These are phyloP conservation scores for Heliconius aoede DNA, from an alignment of 2,888 invertebrate genomes.

Conservation along the genomic window DNA sequence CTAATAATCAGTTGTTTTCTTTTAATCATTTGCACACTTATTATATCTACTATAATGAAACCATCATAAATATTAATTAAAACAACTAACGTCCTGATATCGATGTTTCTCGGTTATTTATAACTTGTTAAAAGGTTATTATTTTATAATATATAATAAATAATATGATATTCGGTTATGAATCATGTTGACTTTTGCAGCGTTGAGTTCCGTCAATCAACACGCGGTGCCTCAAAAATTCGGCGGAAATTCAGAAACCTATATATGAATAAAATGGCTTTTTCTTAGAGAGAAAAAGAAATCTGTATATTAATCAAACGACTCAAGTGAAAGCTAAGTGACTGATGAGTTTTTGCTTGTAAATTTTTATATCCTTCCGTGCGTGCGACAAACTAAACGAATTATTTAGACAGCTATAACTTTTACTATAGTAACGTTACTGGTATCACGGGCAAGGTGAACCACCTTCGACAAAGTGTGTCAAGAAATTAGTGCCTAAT, in stretches of 20 bases:
- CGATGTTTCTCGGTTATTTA: slow-evolving; percentile 8
- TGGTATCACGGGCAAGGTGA: slow-evolving; percentile 76
- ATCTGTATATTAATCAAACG: too few relatives aligned
- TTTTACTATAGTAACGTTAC: slow-evolving; percentile 62
- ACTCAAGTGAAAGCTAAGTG: not conserved
- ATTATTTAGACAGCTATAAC: slow-evolving; percentile 33
- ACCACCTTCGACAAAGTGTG: slow-evolving; percentile 74
- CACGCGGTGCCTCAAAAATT: too few relatives aligned
- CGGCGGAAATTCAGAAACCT: too few relatives aligned
- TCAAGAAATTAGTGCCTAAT: slow-evolving; percentile 81
- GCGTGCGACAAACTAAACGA: slow-evolving; percentile 21
- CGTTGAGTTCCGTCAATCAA: too few relatives aligned
- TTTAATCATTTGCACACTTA: slow-evolving; percentile 68
- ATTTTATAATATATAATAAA: slow-evolving; percentile 2
- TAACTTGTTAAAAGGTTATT: not conserved
- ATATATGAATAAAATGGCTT: not conserved
- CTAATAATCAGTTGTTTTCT: slow-evolving; percentile 61
- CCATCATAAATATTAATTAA: slow-evolving; percentile 45
- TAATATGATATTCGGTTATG: not conserved
- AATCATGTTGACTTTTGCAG: too few relatives aligned
- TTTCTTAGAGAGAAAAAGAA: not conserved
- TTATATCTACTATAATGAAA: slow-evolving; percentile 59
- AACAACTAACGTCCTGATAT: slow-evolving; percentile 31
- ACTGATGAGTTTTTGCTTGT: too few relatives aligned
- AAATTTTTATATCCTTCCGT: not conserved